Base-by-base conservation (phyloP, 2,797 vertebrate species). In the Botia almorhae region DNA sequence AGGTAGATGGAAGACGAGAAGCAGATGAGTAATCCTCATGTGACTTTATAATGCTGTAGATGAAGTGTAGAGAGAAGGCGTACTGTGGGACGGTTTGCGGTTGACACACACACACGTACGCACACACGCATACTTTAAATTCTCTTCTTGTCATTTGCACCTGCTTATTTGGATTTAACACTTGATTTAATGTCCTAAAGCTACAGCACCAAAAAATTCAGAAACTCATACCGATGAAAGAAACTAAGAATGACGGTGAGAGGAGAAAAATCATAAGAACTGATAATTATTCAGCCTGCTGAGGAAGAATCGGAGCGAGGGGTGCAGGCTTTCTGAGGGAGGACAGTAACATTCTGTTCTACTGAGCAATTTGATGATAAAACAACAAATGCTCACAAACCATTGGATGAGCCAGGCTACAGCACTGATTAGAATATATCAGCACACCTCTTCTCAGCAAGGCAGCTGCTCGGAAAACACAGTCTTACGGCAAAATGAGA, bases 381-480 rank as follows among this genome's bases (percentile, higher is more conserved):
- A 63, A 82, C 83, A 87, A 73, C 81, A 85, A 88, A 78, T 89
- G 82, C 77, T 78, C 84, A n/a, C 81, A 88, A 87, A 80, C 87
- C 88, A 87, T 89, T 89, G 88, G 80, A 67, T 87, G 85, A 90
- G 82, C 81, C 86, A 76, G 58, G 86, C 80, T 87, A 77, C 83
- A 63, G 85, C 89, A 85, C 81, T 87, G 84, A 89, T 90, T 88
- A 87, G 75, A 87, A 87, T 88, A 88, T 84, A 89, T 89, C 86
- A 88, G 84, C 80, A 81, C 85, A 87, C 85, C 87, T 88, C 88
- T 82, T 80, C 82, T 86, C 86, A 88, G 78, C 82, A 81, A 83
- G 84, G 78, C 78, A 90, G 84, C 86, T 90, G 79, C 84, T 87
- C 74, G 80, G 85, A 87, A 89, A 89, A 87, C 74, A 67, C 78